Conservation (phyloP, 2,113 vertebrate species). For the Crotophaga sulcirostris region DNA sequence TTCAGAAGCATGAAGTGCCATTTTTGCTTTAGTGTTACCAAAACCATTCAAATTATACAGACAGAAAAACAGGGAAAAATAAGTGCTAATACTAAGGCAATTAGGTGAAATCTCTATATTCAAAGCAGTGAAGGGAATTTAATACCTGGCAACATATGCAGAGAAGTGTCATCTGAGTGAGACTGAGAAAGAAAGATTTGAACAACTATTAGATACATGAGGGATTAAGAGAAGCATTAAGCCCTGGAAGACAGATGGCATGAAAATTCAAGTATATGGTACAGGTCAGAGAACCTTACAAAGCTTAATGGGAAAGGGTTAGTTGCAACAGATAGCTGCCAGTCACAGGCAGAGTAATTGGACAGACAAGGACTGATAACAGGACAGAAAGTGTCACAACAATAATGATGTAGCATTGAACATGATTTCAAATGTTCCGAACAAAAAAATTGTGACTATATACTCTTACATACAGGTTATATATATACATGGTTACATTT, state of each 20-base stretch:
- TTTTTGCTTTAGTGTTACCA: background rate
- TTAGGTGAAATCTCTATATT: background rate
- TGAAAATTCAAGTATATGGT: background rate
- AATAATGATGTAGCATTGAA: background rate
- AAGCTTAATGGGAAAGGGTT: background rate
- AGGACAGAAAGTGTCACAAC: background rate
- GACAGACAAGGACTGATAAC: background rate
- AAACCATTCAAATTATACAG: background rate
- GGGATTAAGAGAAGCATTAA: background rate
- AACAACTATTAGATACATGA: background rate
- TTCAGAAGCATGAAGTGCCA: background rate
- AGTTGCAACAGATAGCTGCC: background rate
- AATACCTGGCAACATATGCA: background rate
- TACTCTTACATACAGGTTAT: no score
- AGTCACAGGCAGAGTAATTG: background rate
- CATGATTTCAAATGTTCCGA: background rate
- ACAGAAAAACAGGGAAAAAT: background rate
- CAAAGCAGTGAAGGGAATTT: background rate
- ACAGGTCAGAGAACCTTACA: background rate
- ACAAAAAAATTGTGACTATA: background rate
- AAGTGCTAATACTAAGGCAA: background rate
- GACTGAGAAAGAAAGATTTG: background rate
- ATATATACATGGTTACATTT: background rate
- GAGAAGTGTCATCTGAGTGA: background rate
- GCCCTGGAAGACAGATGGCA: background rate